Evolutionary conservation across 1,140 invertebrate species (phyloP), one percentile per base, ranked within the genome.

Genomic region (Drosophila tropicalis): DNA sequence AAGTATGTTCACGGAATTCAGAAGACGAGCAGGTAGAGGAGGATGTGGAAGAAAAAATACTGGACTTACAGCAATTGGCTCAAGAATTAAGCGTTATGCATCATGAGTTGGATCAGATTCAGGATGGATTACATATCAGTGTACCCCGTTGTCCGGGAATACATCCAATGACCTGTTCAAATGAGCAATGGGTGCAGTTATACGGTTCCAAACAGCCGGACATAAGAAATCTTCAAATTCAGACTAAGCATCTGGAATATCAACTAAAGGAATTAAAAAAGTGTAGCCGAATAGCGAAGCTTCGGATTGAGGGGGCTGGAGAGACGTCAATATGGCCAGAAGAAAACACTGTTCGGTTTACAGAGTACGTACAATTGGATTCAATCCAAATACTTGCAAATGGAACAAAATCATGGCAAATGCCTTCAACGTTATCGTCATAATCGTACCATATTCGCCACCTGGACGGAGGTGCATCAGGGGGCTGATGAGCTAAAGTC

Each of bases 371-470:
- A 61, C 29, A 41, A 61, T 3, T 29, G 17, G 1, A 34, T 61
- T 2, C 12, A 22, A 1, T 67, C 65, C 15, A 34, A 47, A 5
- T 57, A 34, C 17, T 29, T 67, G 4, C 9, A 13, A 12, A 51
- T 60, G n/a, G 55, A 67, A 2, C 40, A 25, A 17, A 57, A 61
- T 40, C 39, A 56, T 7, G 40, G 40, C 25, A 67, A 60, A n/a
- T 67, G 65, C 40, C 39, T 36, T 3, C 65, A 67, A 44, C 39
- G 65, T 3, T 67, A 61, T 25, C 39, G 32, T 5, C 12, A 51
- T 2, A 57, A n/a, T 10, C 40, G 19, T 0, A n/a, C 32, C 3
- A 9, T 51, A 9, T 67, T 34, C 10, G 65, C 56, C 65, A 61
- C 22, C 10, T 67, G 65, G 56, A 41, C 39, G 7, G 65, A 67